These are phyloP conservation scores for Danaus plexippus DNA, from an alignment of 1,140 invertebrate genomes.

Conservation along the genomic window DNA sequence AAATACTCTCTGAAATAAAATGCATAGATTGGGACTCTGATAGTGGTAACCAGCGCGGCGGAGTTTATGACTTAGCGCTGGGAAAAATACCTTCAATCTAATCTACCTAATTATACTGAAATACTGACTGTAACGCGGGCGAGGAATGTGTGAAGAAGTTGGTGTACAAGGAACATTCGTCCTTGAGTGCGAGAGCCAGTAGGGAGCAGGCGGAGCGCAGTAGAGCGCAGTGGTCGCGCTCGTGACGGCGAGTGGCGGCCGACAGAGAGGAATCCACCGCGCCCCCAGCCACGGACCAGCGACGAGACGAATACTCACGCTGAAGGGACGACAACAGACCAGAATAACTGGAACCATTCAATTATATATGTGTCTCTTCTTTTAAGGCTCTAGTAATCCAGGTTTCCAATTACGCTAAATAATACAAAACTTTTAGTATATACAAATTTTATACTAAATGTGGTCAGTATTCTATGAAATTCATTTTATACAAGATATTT, in stretches of 20 bases:
- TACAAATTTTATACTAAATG: too few relatives aligned
- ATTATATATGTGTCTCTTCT: too few relatives aligned
- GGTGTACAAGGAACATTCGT: conserved; percentile 90
- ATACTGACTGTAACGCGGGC: conserved; percentile 76
- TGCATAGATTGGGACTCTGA: background rate
- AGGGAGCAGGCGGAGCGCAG: conserved; percentile 91
- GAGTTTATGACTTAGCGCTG: background rate
- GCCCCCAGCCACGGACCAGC: conserved; percentile 80
- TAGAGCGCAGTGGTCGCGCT: conserved; percentile 89
- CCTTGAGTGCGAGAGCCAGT: conserved; percentile 91
- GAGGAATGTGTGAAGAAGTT: conserved; percentile 88
- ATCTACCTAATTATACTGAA: background rate
- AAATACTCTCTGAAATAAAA: conserved; percentile 76
- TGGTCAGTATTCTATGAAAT: too few relatives aligned
- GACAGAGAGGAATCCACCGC: conserved; percentile 84
- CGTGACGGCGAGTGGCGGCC: conserved; percentile 79
- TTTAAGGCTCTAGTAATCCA: too few relatives aligned
- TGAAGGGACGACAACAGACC: conserved; percentile 85
- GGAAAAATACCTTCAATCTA: background rate
- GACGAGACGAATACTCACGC: conserved; percentile 85
- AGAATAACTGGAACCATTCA: too few relatives aligned
- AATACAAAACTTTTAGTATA: too few relatives aligned
- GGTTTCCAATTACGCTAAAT: too few relatives aligned
- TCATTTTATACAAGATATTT: too few relatives aligned
- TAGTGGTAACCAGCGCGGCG: too few relatives aligned